phyloP scores from a whole-genome alignment of 2,113 vertebrate genomes.

The Mus spicilegus region DNA sequence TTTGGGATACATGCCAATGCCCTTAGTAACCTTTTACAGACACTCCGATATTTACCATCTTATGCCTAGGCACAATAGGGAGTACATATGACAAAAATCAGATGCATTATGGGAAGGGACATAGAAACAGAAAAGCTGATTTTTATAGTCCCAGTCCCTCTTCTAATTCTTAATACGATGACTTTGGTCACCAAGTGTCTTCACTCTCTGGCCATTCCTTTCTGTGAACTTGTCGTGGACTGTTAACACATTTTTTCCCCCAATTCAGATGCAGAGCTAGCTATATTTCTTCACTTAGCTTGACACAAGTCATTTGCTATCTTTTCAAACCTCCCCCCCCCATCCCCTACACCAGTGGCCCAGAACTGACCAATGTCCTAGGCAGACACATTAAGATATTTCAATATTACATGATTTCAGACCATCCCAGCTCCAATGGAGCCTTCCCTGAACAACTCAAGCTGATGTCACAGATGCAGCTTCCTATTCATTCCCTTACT shows the following conservation, averaged over 20 bases:
- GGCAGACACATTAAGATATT: not conserved
- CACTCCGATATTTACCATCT: not conserved
- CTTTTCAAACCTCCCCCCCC: not conserved
- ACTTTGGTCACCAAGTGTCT: not conserved
- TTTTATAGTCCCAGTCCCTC: not conserved
- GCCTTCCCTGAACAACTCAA: not conserved
- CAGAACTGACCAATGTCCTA: too few species aligned
- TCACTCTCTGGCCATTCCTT: not conserved
- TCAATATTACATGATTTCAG: not conserved
- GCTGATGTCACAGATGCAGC: accelerated
- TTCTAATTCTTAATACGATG: not conserved
- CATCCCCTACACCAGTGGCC: not conserved
- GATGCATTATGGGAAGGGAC: not conserved
- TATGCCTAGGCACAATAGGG: too few species aligned
- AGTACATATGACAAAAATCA: not conserved
- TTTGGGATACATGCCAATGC: not conserved
- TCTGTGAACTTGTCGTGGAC: not conserved
- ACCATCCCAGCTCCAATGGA: not conserved
- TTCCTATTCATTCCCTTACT: not conserved
- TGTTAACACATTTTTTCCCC: not conserved
- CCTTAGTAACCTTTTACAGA: not conserved
- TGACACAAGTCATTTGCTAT: not conserved
- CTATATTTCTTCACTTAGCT: not conserved
- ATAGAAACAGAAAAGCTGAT: not conserved
- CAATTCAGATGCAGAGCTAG: not conserved